Evolutionary conservation across 1,140 invertebrate species (phyloP).

Genomic region (silkworm (Bombyx mori)): ASM3026992v2 NC_085117.1:14372001-14372500

Average conservation of each 20-base stretch:
- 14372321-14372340: constrained; percentile 52
- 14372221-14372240: constrained; percentile 8
- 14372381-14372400: constrained; percentile 53
- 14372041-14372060: background rate
- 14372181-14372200: constrained; percentile 5
- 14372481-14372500: constrained; percentile 35
- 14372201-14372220: constrained; percentile 1
- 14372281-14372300: constrained; percentile 16
- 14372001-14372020: too few relatives aligned
- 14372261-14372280: constrained; percentile 16
- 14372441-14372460: constrained; percentile 39
- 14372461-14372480: constrained; percentile 31
- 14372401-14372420: constrained; percentile 59
- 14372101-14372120: background rate
- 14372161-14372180: background rate
- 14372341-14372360: constrained; percentile 42
- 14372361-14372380: constrained; percentile 47
- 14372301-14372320: constrained; percentile 26
- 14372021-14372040: background rate
- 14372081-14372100: too few relatives aligned
- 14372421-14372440: constrained; percentile 57
- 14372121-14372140: background rate
- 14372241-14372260: constrained; percentile 17
- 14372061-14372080: too few relatives aligned
- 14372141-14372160: background rate